A percentile compares a stretch with the other conserved stretches of the same genome.
Conservation (phyloP, 2,113 vertebrate species). For the Ceyx margarethae region DNA sequence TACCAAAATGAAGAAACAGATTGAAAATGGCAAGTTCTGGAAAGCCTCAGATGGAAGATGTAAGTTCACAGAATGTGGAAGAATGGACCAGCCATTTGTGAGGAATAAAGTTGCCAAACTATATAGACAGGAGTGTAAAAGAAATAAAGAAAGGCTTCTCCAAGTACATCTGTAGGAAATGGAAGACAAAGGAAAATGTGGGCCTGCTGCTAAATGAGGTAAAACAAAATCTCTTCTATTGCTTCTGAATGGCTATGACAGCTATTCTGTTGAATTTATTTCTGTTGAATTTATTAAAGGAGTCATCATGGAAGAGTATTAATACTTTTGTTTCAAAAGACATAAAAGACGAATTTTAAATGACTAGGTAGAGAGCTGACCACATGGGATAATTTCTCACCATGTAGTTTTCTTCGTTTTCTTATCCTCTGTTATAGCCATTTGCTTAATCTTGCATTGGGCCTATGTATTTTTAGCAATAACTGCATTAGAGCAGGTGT, state of each 20-base stretch:
- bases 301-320: not conserved
- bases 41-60: not conserved
- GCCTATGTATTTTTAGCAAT: not conserved
- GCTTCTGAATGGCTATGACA: not conserved
- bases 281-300: not conserved
- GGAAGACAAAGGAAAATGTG: not conserved
- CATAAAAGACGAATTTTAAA: not conserved
- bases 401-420: not conserved
- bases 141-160: not conserved
- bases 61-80: not conserved
- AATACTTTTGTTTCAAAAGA: not conserved
- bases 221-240: not conserved
- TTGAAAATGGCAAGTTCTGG: not conserved
- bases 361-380: not conserved
- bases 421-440: not conserved
- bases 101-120: not conserved
- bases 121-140: not conserved
- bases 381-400: not conserved
- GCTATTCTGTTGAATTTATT: not conserved
- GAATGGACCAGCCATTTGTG: not conserved
- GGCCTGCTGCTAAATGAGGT: not conserved
- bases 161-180: not conserved
- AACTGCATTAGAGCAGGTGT: not conserved
- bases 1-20: not conserved
- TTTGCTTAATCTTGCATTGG: fast-evolving